Evolutionary conservation across 2,888 invertebrate genomes (phyloP).

Genomic region (Campoplex nolae): DNA sequence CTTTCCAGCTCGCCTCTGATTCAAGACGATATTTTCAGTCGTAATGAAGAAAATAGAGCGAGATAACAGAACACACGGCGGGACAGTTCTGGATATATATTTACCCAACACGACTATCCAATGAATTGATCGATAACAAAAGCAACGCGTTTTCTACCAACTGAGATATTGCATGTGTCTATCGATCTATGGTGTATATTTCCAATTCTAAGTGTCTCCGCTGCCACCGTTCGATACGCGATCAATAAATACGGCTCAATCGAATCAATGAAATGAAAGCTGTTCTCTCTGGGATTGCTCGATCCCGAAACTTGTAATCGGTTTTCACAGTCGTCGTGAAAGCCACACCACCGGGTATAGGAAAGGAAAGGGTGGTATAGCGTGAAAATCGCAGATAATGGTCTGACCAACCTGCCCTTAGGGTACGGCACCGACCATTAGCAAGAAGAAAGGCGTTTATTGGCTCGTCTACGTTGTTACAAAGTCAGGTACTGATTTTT

Average conservation of each 20-base stretch:
- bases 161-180: background rate
- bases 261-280: background rate
- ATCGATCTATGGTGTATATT: background rate
- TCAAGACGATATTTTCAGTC: background rate
- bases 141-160: background rate
- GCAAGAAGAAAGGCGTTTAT: conserved; percentile 64
- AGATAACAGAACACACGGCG: background rate
- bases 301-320: conserved; percentile 25
- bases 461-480: conserved; percentile 50
- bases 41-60: background rate
- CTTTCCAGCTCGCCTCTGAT: background rate
- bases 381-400: conserved; percentile 80
- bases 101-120: background rate
- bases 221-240: background rate
- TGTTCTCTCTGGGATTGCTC: background rate
- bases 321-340: conserved; percentile 17
- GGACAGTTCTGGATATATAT: background rate
- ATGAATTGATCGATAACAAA: background rate
- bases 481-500: conserved; percentile 65
- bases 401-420: conserved; percentile 73
- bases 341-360: conserved; percentile 37
- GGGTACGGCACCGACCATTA: conserved; percentile 77
- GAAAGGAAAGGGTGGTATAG: conserved; percentile 73
- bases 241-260: background rate
- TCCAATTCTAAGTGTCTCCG: background rate